These are phyloP conservation scores for Entomobrya multifasciata DNA, from an alignment of 2,888 invertebrate species.

Conservation along the genomic window DNA sequence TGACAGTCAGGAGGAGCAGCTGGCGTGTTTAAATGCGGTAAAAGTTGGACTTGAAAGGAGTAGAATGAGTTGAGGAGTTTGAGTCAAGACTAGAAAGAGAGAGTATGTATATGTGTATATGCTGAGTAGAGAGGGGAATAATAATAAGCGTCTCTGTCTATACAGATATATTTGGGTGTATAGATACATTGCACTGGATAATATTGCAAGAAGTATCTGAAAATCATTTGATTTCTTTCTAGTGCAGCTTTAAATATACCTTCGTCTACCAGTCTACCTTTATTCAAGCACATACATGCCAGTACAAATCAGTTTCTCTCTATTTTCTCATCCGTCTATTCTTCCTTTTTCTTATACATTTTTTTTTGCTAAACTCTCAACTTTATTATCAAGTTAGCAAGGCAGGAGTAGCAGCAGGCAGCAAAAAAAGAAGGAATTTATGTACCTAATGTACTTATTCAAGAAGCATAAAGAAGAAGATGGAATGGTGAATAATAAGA, in stretches of 20 bases:
- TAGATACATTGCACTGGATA: no score
- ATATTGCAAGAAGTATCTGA: no score
- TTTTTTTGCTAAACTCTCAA: slow-evolving; percentile 46
- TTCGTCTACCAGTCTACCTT: not conserved
- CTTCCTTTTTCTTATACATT: not conserved
- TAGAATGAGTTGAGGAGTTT: slow-evolving; percentile 9
- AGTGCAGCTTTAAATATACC: no score
- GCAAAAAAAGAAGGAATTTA: not conserved
- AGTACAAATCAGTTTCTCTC: not conserved
- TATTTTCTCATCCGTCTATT: slow-evolving; percentile 46
- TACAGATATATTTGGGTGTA: not conserved
- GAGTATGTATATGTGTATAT: not conserved
- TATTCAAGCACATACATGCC: no score
- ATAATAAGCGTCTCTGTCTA: slow-evolving; percentile 54
- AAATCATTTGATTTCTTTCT: no score
- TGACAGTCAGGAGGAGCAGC: slow-evolving; percentile 65
- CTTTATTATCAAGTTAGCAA: slow-evolving; percentile 55
- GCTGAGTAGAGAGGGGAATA: slow-evolving; percentile 22
- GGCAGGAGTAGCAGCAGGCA: slow-evolving; percentile 23
- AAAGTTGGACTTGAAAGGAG: slow-evolving; percentile 67
- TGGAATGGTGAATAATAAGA: slow-evolving; percentile 44
- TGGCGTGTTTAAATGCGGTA: slow-evolving; percentile 68
- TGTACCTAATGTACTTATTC: not conserved
- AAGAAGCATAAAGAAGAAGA: slow-evolving; percentile 37
- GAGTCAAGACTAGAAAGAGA: no score